Percentiles rank a stretch among this genome's conserved stretches.
phyloP scores from a whole-genome alignment of 2,888 invertebrate genomes.

The Theretra japonica region DNA sequence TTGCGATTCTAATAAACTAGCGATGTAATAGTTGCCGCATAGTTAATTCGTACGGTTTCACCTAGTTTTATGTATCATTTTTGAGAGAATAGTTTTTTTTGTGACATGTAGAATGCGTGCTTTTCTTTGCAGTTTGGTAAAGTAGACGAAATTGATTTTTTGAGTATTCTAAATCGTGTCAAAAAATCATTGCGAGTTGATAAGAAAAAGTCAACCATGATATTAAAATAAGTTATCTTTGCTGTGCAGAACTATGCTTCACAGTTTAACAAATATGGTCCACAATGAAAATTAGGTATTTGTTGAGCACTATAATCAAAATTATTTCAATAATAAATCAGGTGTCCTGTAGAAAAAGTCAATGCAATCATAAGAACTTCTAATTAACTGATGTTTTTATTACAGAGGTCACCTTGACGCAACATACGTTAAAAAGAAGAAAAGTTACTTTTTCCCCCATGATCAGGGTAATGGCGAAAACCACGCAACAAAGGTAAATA shows the following conservation, averaged over 20 bases:
- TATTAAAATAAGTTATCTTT: slow-evolving; percentile 30
- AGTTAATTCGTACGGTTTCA: not conserved
- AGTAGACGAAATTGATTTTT: too few species aligned
- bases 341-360: too few species aligned
- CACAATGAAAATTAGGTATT: not conserved
- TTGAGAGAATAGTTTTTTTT: too few species aligned
- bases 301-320: not conserved
- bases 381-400: slow-evolving; percentile 37
- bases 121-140: too few species aligned
- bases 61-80: not conserved
- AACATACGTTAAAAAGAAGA: slow-evolving; percentile 78
- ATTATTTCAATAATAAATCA: too few species aligned
- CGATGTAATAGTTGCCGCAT: not conserved
- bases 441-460: slow-evolving; percentile 69
- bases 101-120: too few species aligned
- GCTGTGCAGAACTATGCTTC: slow-evolving; percentile 53
- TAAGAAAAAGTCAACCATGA: not conserved
- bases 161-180: too few species aligned
- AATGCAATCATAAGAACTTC: too few species aligned
- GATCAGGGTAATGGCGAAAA: slow-evolving; percentile 56
- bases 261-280: not conserved
- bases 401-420: slow-evolving; percentile 74
- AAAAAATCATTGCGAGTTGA: not conserved
- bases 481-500: slow-evolving; percentile 53
- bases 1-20: slow-evolving; percentile 11